Evolutionary conservation across 2,797 vertebrate genomes (phyloP).

Genomic region (Poecile montanus): DNA sequence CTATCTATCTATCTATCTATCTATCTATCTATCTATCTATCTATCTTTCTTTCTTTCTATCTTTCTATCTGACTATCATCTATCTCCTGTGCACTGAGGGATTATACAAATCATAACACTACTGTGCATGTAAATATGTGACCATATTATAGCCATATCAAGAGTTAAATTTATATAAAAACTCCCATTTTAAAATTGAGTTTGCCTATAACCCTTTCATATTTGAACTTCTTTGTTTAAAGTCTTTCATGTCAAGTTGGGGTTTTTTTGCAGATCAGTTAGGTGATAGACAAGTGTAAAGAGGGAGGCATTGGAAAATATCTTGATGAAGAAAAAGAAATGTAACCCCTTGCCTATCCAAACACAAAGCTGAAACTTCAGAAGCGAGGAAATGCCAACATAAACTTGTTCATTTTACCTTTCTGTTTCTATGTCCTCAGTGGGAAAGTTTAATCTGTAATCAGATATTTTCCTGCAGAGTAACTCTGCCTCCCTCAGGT

Average conservation of each 20-base stretch:
- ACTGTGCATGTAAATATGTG: neutral
- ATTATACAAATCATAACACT: neutral
- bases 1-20: neutral
- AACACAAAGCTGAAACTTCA: neutral
- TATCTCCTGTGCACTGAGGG: neutral
- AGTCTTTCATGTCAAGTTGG: neutral
- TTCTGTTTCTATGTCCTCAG: neutral
- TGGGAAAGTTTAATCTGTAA: neutral
- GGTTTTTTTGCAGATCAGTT: neutral
- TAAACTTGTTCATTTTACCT: neutral
- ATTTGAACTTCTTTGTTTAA: neutral
- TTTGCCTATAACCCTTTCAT: neutral
- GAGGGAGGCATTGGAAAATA: neutral
- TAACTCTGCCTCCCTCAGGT: constrained; percentile 54
- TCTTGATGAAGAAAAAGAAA: neutral
- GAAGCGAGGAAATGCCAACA: neutral
- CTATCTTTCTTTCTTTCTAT: neutral
- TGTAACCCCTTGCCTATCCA: neutral
- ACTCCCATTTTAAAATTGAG: neutral
- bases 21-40: neutral
- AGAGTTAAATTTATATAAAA: neutral
- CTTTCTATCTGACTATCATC: no score
- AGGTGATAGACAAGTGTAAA: neutral
- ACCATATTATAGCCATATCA: neutral
- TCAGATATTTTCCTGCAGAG: neutral